Percentiles rank a stretch among this genome's conserved stretches.
phyloP scores from a whole-genome alignment of 2,888 invertebrate species.

The Harpalus rubripes region DNA sequence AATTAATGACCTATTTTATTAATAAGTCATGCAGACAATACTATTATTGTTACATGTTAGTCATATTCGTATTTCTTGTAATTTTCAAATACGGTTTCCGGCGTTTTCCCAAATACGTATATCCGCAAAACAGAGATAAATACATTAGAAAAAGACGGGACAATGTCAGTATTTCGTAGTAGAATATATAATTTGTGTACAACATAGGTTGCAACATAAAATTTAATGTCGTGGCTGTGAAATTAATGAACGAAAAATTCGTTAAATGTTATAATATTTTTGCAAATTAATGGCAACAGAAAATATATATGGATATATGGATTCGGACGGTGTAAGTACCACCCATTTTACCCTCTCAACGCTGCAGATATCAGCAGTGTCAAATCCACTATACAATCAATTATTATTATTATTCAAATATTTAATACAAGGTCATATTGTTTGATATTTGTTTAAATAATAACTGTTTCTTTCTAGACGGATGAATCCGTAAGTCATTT shows the following conservation, averaged over 20 bases:
- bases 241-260: slow-evolving; percentile 66
- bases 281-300: slow-evolving; percentile 76
- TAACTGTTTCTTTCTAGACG: slow-evolving; percentile 79
- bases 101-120: slow-evolving; percentile 46
- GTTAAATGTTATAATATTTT: slow-evolving; percentile 63
- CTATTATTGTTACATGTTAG: no score
- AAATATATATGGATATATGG: slow-evolving; percentile 76
- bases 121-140: slow-evolving; percentile 55
- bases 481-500: slow-evolving; percentile 90
- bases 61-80: not conserved
- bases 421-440: slow-evolving; percentile 27
- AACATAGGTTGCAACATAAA: slow-evolving; percentile 59
- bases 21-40: no score
- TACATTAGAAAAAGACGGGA: slow-evolving; percentile 47
- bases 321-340: slow-evolving; percentile 76
- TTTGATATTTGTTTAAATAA: slow-evolving; percentile 18
- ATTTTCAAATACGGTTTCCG: slow-evolving; percentile 35
- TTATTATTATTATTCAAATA: slow-evolving; percentile 42
- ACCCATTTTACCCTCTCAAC: not conserved
- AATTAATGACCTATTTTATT: not conserved
- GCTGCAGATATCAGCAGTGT: slow-evolving; percentile 28
- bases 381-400: slow-evolving; percentile 36
- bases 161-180: slow-evolving; percentile 38
- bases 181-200: slow-evolving; percentile 56
- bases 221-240: slow-evolving; percentile 65